Conservation (phyloP, 2,797 vertebrate genomes). For the Rhodeus uyekii region DNA sequence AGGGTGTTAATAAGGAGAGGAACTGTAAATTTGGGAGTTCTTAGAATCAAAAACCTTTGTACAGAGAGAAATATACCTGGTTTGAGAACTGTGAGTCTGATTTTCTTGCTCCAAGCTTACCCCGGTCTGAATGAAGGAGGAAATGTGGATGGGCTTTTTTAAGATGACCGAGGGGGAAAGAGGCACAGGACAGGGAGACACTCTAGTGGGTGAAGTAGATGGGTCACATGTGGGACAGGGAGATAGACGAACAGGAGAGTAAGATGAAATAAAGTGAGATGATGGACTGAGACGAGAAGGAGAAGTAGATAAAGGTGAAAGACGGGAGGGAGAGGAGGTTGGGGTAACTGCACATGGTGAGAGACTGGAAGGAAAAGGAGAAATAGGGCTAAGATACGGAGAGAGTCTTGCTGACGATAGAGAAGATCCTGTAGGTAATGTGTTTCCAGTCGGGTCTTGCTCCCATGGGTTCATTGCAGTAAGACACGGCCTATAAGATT, state of each 20-base stretch:
- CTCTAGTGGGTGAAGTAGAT: slow-evolving; percentile 54
- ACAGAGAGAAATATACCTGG: slow-evolving; percentile 64
- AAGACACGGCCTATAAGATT: slow-evolving; percentile 23
- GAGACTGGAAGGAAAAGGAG: slow-evolving; percentile 29
- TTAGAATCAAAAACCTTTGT: neutral
- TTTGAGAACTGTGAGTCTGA: slow-evolving; percentile 37
- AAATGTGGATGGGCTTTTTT: slow-evolving; percentile 75
- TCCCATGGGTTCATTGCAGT: slow-evolving; percentile 69
- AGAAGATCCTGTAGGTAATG: slow-evolving; percentile 46
- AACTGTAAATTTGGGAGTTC: neutral
- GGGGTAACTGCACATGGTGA: slow-evolving; percentile 12
- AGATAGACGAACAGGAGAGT: slow-evolving; percentile 37
- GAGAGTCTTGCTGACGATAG: slow-evolving; percentile 35
- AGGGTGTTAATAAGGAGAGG: neutral
- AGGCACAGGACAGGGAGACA: slow-evolving; percentile 52
- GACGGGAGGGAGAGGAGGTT: slow-evolving; percentile 10
- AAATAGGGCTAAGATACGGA: slow-evolving; percentile 20
- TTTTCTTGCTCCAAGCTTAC: slow-evolving; percentile 53
- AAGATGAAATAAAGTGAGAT: slow-evolving; percentile 40
- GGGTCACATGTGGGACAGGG: slow-evolving; percentile 50
- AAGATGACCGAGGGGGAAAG: slow-evolving; percentile 76
- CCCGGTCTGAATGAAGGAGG: slow-evolving; percentile 69
- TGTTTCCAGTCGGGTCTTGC: slow-evolving; percentile 45
- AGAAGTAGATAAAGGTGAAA: slow-evolving; percentile 35
- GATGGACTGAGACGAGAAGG: slow-evolving; percentile 35